Percentiles rank a stretch among this genome's conserved stretches.
Evolutionary conservation across 2,113 vertebrate species (phyloP).

Genomic region (Drymodes brunneopygia): DNA sequence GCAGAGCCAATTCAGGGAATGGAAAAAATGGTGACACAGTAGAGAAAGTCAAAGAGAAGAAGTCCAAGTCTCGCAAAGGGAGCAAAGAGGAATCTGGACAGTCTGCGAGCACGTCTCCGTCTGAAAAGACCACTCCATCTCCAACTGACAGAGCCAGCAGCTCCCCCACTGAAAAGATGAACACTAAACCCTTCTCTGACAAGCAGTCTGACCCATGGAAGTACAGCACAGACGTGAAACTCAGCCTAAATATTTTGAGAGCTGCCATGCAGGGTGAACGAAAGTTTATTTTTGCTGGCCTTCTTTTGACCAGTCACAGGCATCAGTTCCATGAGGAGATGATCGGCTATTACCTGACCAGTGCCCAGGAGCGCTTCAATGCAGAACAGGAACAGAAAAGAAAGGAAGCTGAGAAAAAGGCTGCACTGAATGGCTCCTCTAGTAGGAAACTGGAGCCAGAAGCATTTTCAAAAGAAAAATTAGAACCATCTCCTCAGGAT

Average conservation of each 20-base stretch:
- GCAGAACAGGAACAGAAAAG: slow-evolving; percentile 94
- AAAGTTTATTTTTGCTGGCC: slow-evolving; percentile 96
- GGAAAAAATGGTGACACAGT: slow-evolving; percentile 77
- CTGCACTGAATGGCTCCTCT: slow-evolving; percentile 52
- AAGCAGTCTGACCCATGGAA: slow-evolving; percentile 89
- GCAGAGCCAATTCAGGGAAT: slow-evolving; percentile 84
- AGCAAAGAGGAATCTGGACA: slow-evolving; percentile 92
- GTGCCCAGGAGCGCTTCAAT: slow-evolving; percentile 95
- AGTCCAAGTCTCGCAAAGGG: slow-evolving; percentile 79
- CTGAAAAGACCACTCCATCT: slow-evolving; percentile 92
- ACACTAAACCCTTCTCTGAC: slow-evolving; percentile 73
- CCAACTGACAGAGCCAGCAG: slow-evolving; percentile 83
- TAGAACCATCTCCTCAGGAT: slow-evolving; percentile 82
- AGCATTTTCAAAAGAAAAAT: slow-evolving; percentile 73
- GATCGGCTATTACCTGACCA: slow-evolving; percentile 95
- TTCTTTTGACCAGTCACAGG: slow-evolving; percentile 93
- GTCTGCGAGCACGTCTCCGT: slow-evolving; percentile 88
- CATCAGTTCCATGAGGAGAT: slow-evolving; percentile 99
- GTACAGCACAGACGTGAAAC: slow-evolving; percentile 98
- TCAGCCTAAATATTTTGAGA: slow-evolving; percentile 96
- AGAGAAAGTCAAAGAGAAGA: slow-evolving; percentile 77
- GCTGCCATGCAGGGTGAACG: slow-evolving; percentile 98
- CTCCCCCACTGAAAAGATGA: slow-evolving; percentile 71
- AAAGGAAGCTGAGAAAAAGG: slow-evolving; percentile 81
- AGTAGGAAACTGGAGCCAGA: slow-evolving; percentile 73